These are phyloP conservation scores for Nomada goodeniana DNA, from an alignment of 2,888 invertebrate species.

Conservation along the genomic window DNA sequence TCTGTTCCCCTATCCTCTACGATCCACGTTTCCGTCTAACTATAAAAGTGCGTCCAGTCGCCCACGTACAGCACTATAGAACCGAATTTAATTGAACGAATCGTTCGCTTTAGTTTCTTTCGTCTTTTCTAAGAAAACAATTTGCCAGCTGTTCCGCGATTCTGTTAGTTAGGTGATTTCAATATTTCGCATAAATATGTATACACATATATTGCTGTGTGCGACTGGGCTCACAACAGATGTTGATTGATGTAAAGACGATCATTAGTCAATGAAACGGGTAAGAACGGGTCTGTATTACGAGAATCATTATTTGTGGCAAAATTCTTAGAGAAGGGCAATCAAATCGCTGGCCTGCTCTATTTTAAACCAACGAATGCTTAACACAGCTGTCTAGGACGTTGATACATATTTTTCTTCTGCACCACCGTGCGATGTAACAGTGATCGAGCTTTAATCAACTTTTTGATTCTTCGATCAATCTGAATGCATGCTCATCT, in stretches of 20 bases:
- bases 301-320: conserved; percentile 28
- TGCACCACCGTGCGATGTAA: conserved; percentile 39
- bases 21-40: not conserved
- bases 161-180: not conserved
- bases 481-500: conserved; percentile 31
- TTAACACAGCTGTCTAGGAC: conserved; percentile 12
- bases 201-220: conserved; percentile 31
- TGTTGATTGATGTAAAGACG: conserved; percentile 41
- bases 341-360: conserved; percentile 5
- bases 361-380: conserved; percentile 24
- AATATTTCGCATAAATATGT: not conserved
- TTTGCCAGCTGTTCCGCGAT: not conserved
- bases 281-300: conserved; percentile 72
- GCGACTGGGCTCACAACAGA: conserved; percentile 21
- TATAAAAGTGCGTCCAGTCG: conserved; percentile 24
- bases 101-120: too few species aligned
- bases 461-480: conserved; percentile 16
- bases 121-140: too few species aligned
- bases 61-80: conserved; percentile 25
- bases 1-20: not conserved
- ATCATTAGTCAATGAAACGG: conserved; percentile 52
- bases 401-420: conserved; percentile 16
- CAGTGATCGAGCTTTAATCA: conserved; percentile 42
- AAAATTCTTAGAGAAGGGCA: conserved; percentile 22
- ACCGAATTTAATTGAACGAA: not conserved